Percentiles rank a stretch among this genome's conserved stretches.
Conservation (phyloP, 2,797 vertebrate species). For the Pyrrhura leucotis region DNA sequence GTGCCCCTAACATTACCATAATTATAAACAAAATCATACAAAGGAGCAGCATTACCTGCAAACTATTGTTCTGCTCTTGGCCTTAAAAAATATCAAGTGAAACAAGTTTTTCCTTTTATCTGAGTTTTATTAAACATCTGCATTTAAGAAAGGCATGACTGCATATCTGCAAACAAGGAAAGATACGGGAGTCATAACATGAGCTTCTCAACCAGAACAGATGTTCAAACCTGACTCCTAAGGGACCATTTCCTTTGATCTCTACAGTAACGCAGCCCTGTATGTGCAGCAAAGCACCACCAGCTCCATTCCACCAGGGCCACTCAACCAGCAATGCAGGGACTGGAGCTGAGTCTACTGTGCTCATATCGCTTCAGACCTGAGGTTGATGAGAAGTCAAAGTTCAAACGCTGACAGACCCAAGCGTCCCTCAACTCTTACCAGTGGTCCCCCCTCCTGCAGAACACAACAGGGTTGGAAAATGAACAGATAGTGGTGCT, state of each 20-base stretch:
- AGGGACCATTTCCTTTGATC: background rate
- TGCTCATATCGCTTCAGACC: background rate
- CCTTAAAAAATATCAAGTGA: slow-evolving; percentile 60
- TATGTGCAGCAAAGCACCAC: background rate
- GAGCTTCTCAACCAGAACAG: slow-evolving; percentile 30
- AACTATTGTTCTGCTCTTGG: slow-evolving; percentile 40
- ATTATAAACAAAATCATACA: slow-evolving; percentile 37
- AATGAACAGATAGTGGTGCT: background rate
- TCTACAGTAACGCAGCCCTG: background rate
- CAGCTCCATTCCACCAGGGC: background rate
- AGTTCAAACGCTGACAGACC: background rate
- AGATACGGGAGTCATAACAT: background rate
- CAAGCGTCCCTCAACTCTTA: background rate
- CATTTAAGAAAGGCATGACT: slow-evolving; percentile 52
- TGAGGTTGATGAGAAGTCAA: slow-evolving; percentile 24
- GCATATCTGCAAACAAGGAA: slow-evolving; percentile 26
- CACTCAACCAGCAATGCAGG: rapidly evolving
- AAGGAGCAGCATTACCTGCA: slow-evolving; percentile 55
- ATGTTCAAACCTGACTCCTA: background rate
- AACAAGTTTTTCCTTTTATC: slow-evolving; percentile 41
- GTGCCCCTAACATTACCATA: slow-evolving; percentile 58
- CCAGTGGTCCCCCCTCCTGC: background rate
- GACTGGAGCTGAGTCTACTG: background rate
- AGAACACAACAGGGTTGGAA: background rate
- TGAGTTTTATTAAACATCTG: slow-evolving; percentile 58